Evolutionary conservation across 2,888 invertebrate genomes (phyloP).

Genomic region (Cheilosia vernalis): DNA sequence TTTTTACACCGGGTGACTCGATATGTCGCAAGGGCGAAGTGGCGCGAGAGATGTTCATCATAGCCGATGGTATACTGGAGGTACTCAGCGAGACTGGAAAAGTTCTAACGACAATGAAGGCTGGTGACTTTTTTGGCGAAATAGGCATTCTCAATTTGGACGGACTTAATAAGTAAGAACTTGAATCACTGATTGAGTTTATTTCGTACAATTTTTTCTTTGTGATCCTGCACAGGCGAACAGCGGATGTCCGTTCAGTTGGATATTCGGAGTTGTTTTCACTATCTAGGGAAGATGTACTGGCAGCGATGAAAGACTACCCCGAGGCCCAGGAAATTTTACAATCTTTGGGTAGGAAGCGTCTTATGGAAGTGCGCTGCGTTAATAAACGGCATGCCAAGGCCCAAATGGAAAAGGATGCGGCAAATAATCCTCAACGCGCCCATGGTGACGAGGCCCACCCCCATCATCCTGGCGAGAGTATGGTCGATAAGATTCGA

Average conservation of each 20-base stretch:
- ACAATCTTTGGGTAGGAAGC: conserved; percentile 93
- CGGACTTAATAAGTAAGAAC: conserved; percentile 94
- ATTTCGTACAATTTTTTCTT: not conserved
- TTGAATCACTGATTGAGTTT: not conserved
- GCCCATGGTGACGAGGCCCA: conserved; percentile 69
- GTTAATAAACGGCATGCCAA: conserved; percentile 84
- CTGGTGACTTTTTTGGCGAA: conserved; percentile 98
- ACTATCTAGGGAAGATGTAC: conserved; percentile 95
- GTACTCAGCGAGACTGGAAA: conserved; percentile 97
- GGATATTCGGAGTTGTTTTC: conserved; percentile 98
- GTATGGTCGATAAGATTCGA: conserved; percentile 92
- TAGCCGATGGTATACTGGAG: conserved; percentile 97
- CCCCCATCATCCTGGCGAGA: conserved; percentile 85
- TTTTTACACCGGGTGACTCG: conserved; percentile 98
- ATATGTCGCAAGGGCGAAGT: conserved; percentile 97
- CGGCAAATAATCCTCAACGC: conserved; percentile 76
- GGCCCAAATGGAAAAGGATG: conserved; percentile 80
- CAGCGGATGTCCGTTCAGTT: conserved; percentile 97
- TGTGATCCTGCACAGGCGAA: conserved; percentile 87
- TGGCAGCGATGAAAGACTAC: conserved; percentile 98
- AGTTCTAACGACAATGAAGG: conserved; percentile 97
- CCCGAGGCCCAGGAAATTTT: conserved; percentile 97
- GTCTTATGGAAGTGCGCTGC: conserved; percentile 92
- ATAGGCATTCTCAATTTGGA: conserved; percentile 98
- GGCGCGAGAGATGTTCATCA: conserved; percentile 98